Evolutionary conservation across 2,113 vertebrate species (phyloP).

Genomic region (Balaenoptera acutorostrata): DNA sequence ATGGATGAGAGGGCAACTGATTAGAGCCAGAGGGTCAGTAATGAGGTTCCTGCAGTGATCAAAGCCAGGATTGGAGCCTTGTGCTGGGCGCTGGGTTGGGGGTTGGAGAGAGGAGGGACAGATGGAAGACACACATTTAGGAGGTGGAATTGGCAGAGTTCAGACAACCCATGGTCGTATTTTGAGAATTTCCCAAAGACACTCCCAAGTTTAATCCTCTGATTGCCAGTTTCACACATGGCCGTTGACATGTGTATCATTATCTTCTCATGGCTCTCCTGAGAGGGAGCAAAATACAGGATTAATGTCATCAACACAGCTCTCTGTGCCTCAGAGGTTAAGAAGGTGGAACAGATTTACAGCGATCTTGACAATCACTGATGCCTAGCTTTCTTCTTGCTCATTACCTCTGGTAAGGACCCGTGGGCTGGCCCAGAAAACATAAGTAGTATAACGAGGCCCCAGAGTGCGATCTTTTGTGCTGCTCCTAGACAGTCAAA

Average conservation of each 20-base stretch:
- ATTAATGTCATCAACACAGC: neutral
- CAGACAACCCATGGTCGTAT: neutral
- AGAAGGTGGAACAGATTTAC: constrained; percentile 30
- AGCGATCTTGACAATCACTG: neutral
- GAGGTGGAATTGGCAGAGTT: constrained; percentile 19
- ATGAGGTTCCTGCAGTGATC: neutral
- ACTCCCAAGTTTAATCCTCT: constrained; percentile 2
- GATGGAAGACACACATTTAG: neutral
- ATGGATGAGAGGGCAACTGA: neutral
- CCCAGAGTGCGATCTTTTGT: neutral
- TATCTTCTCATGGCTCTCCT: constrained; percentile 28
- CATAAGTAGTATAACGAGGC: neutral
- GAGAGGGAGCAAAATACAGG: constrained; percentile 8
- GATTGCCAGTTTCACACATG: constrained; percentile 9
- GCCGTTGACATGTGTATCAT: constrained; percentile 22
- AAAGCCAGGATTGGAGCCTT: neutral
- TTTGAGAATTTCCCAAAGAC: constrained; percentile 48
- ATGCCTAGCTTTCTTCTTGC: neutral
- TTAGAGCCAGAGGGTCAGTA: neutral
- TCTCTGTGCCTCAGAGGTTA: neutral
- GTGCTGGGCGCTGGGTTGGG: rapidly evolving
- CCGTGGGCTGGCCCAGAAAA: neutral
- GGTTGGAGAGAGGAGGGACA: neutral
- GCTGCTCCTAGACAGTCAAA: neutral
- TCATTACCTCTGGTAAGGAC: constrained; percentile 13